Evolutionary conservation across 1,140 invertebrate species (phyloP), one percentile per base, ranked within the genome.

Genomic region (Lepidurus packardi): DNA sequence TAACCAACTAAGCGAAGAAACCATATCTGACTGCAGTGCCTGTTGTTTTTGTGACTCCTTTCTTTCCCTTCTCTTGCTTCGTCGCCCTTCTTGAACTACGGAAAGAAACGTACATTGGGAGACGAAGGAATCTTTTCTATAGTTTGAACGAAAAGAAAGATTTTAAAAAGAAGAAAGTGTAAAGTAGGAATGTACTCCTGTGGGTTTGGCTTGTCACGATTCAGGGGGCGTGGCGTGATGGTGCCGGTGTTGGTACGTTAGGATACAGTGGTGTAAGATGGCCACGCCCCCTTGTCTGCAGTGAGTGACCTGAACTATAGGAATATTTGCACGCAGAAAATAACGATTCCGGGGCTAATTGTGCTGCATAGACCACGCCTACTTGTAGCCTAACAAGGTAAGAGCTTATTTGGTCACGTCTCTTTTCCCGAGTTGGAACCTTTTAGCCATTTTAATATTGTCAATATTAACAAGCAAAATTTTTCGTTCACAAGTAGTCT

Each of bases 321-420:
- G 75, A 45, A 11, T 24, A 25, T 45, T 76, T 10, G 75, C 24
- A 21, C 1, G 34, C 10, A 45, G 65, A 41, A 10, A 34, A 65
- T 24, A 34, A 41, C 34, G 24, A 9, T 47, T 25, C 1, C 5
- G 21, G 75, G 25, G 34, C 25, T 8, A 25, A 47, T 76, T 76
- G 44, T 76, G 75, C 21, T 41, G 75, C 75, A 45, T 47, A 24
- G n/a, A 25, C 9, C 44, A 47, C 75, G 75, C 65, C 44, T 34
- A 43, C 75, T 65, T 76, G 21, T 21, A 76, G 44, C 24, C 44
- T 76, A 65, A 47, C 75, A 76, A 25, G 44, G 21, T 76, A 47
- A 25, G 75, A 11, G 34, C 34, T 34, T 2, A 34, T 34, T 34
- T 34, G 34, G 34, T 34, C 34, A 34, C 34, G 34, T 4, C 34